Base-by-base conservation (phyloP, 1,140 invertebrate genomes). In the Drosophila eugracilis region DNA sequence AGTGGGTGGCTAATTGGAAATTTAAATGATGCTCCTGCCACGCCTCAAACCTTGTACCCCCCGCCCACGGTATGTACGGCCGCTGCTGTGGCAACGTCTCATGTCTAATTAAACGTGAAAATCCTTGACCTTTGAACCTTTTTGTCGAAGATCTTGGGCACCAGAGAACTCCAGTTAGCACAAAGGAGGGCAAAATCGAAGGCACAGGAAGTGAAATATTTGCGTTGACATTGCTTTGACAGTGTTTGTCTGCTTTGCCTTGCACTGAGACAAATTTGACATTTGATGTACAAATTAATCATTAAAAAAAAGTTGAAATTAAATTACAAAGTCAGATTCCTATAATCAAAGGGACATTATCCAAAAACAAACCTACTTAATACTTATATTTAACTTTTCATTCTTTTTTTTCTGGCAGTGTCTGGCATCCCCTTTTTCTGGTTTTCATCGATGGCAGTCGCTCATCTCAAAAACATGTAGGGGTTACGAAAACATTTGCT, bases 131-230 rank as follows among this genome's bases (percentile, higher is more conserved):
- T 86, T 80, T 84, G 66, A 85, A 73, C 76, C 70, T 63, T 73
- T 73, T 60, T 73, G 47, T 52, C 32, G 28, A 15, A 44, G 34
- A 2, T 15, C 34, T 44, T 30, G 30, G 21, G 41, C 41, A 14
- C 3, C 5, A 21, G 41, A 44, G 15, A 26, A 45, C 24, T 5
- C 14, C 9, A 15, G 10, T 7, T 0, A 39, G 41, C 17, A n/a
- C n/a, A n/a, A n/a, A n/a, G n/a, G 28, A 53, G 4, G 14, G 28
- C 6, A 42, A 76, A 76, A 50, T 49, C 32, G 14, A 42, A 17
- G 15, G 45, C 69, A 74, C 81, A 86, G 81, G 81, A 85, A 85
- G 83, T 86, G 81, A 85, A 81, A 77, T 85, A 85, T 86, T 86
- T 85, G 73, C 81, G 73, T 86, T 86, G 81, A 80, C 81, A 86